A percentile compares a stretch with the other conserved stretches of the same genome.
These are phyloP conservation scores for Pseudomyrmex sp. DNA, from an alignment of 1,140 invertebrate genomes.

Conservation along the genomic window DNA sequence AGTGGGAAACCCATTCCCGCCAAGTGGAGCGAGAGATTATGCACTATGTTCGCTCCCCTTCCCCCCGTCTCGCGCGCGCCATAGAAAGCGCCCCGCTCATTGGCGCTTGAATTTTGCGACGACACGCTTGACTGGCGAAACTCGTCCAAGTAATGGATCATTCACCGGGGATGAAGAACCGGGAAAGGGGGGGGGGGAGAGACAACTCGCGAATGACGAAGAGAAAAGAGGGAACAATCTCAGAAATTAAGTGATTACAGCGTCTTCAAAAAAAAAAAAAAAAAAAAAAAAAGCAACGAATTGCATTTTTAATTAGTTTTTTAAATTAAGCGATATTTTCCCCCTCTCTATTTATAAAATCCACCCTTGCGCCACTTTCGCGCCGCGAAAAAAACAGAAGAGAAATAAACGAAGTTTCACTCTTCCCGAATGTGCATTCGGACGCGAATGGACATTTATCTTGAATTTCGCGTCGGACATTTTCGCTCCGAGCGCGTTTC, in stretches of 20 bases:
- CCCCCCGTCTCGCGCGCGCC: background rate
- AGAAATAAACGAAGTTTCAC: background rate
- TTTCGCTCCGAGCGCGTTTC: background rate
- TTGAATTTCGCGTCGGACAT: background rate
- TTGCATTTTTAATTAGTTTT: background rate
- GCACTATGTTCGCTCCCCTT: constrained; percentile 41
- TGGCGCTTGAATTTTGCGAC: constrained; percentile 59
- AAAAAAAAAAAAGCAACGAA: background rate
- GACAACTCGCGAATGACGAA: background rate
- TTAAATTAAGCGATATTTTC: background rate
- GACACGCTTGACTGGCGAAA: constrained; percentile 16
- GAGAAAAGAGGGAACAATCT: background rate
- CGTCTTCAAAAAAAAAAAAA: no score
- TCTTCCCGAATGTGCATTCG: background rate
- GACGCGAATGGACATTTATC: background rate
- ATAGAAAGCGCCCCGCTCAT: constrained; percentile 63
- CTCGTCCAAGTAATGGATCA: background rate
- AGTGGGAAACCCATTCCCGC: constrained; percentile 41
- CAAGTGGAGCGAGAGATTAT: constrained; percentile 61
- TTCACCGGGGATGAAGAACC: constrained; percentile 1
- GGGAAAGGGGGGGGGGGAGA: background rate
- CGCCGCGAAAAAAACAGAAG: background rate
- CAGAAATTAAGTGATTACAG: background rate
- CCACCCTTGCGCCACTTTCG: background rate
- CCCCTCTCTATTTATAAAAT: no score